A percentile compares a stretch with the other conserved stretches of the same genome.
Evolutionary conservation across 2,888 invertebrate genomes (phyloP).

Genomic region (Autographa pulchrina): DNA sequence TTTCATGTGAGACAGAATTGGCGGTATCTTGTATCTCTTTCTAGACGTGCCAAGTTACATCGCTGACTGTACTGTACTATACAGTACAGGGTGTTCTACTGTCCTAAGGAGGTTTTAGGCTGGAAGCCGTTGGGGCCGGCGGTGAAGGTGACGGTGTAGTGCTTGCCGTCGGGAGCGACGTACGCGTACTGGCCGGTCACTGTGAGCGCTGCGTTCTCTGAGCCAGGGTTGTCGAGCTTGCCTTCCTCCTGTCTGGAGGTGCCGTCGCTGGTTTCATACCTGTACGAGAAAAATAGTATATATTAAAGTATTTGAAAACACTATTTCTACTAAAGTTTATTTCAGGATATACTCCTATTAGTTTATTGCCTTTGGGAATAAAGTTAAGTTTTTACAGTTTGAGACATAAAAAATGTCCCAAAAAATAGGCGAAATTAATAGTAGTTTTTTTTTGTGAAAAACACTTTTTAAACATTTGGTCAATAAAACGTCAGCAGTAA

Average conservation of each 20-base stretch:
- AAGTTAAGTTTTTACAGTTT: too few relatives aligned
- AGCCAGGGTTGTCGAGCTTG: slow-evolving; percentile 90
- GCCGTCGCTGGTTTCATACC: slow-evolving; percentile 92
- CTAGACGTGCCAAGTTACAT: slow-evolving; percentile 1
- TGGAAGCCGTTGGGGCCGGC: slow-evolving; percentile 91
- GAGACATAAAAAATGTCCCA: too few relatives aligned
- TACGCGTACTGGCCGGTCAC: slow-evolving; percentile 91
- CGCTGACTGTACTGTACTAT: background rate
- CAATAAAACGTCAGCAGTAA: too few relatives aligned
- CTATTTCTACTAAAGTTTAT: too few relatives aligned
- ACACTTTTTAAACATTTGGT: too few relatives aligned
- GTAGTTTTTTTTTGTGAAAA: background rate
- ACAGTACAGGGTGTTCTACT: slow-evolving; percentile 58
- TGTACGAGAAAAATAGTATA: slow-evolving; percentile 59
- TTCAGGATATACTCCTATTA: too few relatives aligned
- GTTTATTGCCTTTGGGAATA: too few relatives aligned
- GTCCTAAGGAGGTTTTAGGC: slow-evolving; percentile 87
- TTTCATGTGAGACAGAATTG: background rate
- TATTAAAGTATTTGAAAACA: slow-evolving; percentile 36
- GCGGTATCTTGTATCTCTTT: background rate
- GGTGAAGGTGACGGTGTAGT: slow-evolving; percentile 90
- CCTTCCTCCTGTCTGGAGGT: slow-evolving; percentile 91
- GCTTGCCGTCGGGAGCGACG: slow-evolving; percentile 91
- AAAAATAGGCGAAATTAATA: too few relatives aligned
- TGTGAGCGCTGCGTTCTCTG: slow-evolving; percentile 90